These are phyloP conservation scores for Steinernema hermaphroditum DNA, from an alignment of 2,888 invertebrate genomes.

Conservation along the genomic window DNA sequence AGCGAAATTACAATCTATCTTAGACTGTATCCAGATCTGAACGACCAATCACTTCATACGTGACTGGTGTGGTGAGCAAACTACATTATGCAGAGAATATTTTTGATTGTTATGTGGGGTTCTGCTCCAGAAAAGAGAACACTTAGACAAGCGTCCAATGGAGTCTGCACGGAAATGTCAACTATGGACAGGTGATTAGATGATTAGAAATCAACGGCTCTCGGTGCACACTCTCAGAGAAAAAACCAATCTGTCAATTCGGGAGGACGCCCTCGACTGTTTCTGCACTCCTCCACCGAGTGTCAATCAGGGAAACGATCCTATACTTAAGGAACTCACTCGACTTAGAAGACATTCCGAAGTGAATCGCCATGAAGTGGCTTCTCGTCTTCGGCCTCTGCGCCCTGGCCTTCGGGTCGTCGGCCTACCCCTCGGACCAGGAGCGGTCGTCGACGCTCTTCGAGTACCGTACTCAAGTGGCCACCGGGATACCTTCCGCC, in stretches of 20 bases:
- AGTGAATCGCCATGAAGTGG: background rate
- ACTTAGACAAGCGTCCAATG: background rate
- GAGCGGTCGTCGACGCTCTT: too few relatives aligned
- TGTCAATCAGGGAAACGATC: too few relatives aligned
- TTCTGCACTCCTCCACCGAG: background rate
- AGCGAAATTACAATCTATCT: too few relatives aligned
- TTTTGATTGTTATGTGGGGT: background rate
- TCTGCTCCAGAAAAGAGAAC: background rate
- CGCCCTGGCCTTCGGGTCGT: too few relatives aligned
- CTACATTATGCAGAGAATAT: too few relatives aligned
- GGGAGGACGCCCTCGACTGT: background rate
- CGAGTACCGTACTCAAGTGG: too few relatives aligned
- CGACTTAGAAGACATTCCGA: background rate
- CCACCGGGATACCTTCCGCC: background rate
- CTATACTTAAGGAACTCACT: background rate
- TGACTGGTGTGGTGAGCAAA: background rate
- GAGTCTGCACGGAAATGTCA: slow-evolving; percentile 3
- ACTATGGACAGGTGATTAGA: too few relatives aligned
- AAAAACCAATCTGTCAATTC: slow-evolving; percentile 15
- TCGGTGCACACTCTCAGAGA: background rate
- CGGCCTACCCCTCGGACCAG: too few relatives aligned
- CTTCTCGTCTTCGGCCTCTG: too few relatives aligned
- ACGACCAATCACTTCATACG: background rate
- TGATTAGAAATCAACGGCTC: background rate
- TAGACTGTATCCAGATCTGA: background rate